Evolutionary conservation across 1,140 invertebrate species (phyloP), one percentile per base, ranked within the genome.

Genomic region (Panagrolaimus sp.): DNA sequence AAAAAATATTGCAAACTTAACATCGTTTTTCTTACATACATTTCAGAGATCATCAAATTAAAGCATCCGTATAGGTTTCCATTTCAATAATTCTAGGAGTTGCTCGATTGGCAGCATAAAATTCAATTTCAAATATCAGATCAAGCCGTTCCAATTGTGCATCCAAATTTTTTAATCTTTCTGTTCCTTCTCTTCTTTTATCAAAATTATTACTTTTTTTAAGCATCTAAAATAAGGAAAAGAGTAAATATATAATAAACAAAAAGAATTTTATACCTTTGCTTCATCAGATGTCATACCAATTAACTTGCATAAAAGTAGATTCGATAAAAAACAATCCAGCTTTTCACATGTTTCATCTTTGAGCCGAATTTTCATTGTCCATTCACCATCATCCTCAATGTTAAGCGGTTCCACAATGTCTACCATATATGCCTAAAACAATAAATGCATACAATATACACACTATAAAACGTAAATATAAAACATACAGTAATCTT

Each of bases 271-370:
- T 16, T 25, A 20, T 25, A 57, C 51, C 51, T 25, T 13, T 2
- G 51, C 51, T 27, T 57, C 51, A 11, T 57, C 20, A 3, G 51
- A 16, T 57, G 51, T 57, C 51, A 57, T 57, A 20, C 51, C 51
- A 20, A 57, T 9, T 27, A 57, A 13, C 20, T 8, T 57, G 11
- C 13, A 11, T 16, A 57, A 57, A 57, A 57, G 20, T 20, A 11
- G 20, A 23, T 57, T 14, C 11, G 51, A 57, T 25, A 57, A 20
- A 27, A 20, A 57, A 27, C 51, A 57, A 57, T 57, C 51, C 20
- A 57, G n/a, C 1, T 27, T 27, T 2, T 20, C 27, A 20, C 20
- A 57, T 8, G 51, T 57, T 57, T 57, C 51, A 23, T 57, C 51
- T 9, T n/a, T 25, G 13, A 57, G n/a, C n/a, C 20, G 16, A 57